Evolutionary conservation across 2,888 invertebrate species (phyloP).

Genomic region (Philaethria dido): DNA sequence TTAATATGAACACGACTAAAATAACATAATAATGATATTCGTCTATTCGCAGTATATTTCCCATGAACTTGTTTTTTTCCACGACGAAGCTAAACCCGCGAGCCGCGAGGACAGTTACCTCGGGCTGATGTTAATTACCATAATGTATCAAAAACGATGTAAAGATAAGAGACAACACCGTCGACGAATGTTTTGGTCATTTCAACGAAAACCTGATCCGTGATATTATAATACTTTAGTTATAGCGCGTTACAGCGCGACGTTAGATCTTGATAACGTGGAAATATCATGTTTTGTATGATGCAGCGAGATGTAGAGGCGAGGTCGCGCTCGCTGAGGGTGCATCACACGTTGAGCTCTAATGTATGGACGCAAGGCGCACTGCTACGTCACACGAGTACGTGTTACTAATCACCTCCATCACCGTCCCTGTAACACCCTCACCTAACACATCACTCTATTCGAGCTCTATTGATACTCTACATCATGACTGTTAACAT

Average conservation of each 20-base stretch:
- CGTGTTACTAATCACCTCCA: slow-evolving; percentile 40
- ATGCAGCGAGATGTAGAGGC: not conserved
- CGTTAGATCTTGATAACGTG: slow-evolving; percentile 13
- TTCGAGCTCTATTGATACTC: too few species aligned
- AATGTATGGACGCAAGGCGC: slow-evolving; percentile 1
- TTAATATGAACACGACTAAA: too few species aligned
- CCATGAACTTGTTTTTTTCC: slow-evolving; percentile 9
- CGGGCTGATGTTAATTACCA: slow-evolving; percentile 11
- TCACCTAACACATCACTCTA: too few species aligned
- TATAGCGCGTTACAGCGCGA: not conserved
- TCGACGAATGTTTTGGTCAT: slow-evolving; percentile 10
- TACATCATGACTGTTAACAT: too few species aligned
- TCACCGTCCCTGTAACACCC: too few species aligned
- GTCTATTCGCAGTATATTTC: slow-evolving; percentile 7
- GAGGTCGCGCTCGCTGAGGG: not conserved
- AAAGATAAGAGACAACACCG: slow-evolving; percentile 12
- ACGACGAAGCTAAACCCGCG: not conserved
- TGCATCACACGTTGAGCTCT: not conserved
- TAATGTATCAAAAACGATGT: slow-evolving; percentile 14
- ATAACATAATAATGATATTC: not conserved
- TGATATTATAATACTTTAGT: slow-evolving; percentile 13
- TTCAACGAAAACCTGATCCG: slow-evolving; percentile 18
- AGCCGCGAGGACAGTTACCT: slow-evolving; percentile 11
- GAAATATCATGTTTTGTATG: slow-evolving; percentile 2
- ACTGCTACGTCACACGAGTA: too few species aligned